Percentiles rank a stretch among this genome's conserved stretches.
Evolutionary conservation across 1,140 invertebrate genomes (phyloP).

Genomic region (Drosophila lini): DNA sequence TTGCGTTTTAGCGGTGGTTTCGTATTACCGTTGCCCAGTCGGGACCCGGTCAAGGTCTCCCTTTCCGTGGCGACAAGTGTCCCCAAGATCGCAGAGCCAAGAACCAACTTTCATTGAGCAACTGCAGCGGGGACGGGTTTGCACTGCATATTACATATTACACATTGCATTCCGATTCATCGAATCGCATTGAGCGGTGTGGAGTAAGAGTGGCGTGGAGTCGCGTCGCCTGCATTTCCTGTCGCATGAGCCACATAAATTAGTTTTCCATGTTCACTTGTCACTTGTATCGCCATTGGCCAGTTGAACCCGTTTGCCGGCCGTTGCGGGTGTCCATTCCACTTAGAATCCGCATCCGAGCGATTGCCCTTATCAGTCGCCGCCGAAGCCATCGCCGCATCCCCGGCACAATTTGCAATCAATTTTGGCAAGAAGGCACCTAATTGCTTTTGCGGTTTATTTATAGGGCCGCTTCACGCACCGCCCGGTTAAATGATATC

Average conservation of each 20-base stretch:
- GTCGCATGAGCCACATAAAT: slow-evolving; percentile 73
- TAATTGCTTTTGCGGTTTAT: slow-evolving; percentile 51
- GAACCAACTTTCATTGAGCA: slow-evolving; percentile 48
- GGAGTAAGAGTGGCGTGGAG: slow-evolving; percentile 12
- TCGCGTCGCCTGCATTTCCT: slow-evolving; percentile 52
- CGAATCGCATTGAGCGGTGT: slow-evolving; percentile 35
- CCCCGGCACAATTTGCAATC: slow-evolving; percentile 53
- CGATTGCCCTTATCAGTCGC: slow-evolving; percentile 65
- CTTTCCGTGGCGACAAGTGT: slow-evolving; percentile 27
- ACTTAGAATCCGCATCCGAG: slow-evolving; percentile 54
- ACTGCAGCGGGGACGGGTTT: slow-evolving; percentile 25
- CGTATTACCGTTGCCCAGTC: slow-evolving; percentile 68
- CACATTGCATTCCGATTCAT: slow-evolving; percentile 37
- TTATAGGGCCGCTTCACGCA: slow-evolving; percentile 45
- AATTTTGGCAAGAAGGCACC: slow-evolving; percentile 58
- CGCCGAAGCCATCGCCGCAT: slow-evolving; percentile 14
- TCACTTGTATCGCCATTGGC: slow-evolving; percentile 65
- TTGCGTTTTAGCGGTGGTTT: slow-evolving; percentile 74
- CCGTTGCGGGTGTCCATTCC: slow-evolving; percentile 65
- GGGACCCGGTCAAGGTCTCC: slow-evolving; percentile 72
- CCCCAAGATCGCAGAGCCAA: slow-evolving; percentile 24
- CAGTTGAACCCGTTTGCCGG: slow-evolving; percentile 58
- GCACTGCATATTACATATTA: slow-evolving; percentile 1
- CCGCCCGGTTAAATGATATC: slow-evolving; percentile 4
- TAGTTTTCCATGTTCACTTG: slow-evolving; percentile 79